These are phyloP conservation scores for Daboia siamensis DNA, from an alignment of 2,113 vertebrate species.

Conservation along the genomic window DNA sequence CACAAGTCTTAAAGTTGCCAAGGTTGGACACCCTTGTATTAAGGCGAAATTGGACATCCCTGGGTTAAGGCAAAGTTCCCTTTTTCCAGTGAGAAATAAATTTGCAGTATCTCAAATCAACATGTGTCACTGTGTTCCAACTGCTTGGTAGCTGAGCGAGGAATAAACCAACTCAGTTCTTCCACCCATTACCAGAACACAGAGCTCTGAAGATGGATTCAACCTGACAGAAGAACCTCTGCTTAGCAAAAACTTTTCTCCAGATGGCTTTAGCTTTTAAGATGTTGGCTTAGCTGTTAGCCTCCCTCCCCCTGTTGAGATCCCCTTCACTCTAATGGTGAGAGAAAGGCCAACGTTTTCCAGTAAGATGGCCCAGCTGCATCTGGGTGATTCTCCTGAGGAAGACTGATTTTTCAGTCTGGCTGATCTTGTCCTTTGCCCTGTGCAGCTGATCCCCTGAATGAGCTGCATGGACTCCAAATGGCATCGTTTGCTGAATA, in stretches of 20 bases:
- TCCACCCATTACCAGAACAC: not conserved
- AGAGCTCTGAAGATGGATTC: not conserved
- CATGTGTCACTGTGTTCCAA: not conserved
- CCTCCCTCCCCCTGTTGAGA: not conserved
- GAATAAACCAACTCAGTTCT: not conserved
- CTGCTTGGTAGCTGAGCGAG: not conserved
- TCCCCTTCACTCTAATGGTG: constrained; percentile 8
- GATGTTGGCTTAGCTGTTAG: not conserved
- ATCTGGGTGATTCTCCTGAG: not conserved
- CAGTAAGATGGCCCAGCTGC: constrained; percentile 26
- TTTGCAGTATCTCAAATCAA: not conserved
- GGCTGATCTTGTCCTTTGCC: constrained; percentile 41
- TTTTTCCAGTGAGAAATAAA: not conserved
- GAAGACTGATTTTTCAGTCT: constrained; percentile 19
- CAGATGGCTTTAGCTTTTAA: not conserved
- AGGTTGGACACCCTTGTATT: not conserved
- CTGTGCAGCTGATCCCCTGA: constrained; percentile 33
- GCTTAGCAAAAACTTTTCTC: not conserved
- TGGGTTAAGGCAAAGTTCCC: too few relatives aligned
- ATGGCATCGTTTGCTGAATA: constrained; percentile 51
- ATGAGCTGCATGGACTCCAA: constrained; percentile 37
- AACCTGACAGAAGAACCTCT: not conserved
- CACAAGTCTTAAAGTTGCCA: not conserved
- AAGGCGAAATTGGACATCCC: not conserved
- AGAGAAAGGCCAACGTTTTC: constrained; percentile 3